Conservation (phyloP, 2,113 vertebrate genomes). For the Eretmochelys imbricata region DNA sequence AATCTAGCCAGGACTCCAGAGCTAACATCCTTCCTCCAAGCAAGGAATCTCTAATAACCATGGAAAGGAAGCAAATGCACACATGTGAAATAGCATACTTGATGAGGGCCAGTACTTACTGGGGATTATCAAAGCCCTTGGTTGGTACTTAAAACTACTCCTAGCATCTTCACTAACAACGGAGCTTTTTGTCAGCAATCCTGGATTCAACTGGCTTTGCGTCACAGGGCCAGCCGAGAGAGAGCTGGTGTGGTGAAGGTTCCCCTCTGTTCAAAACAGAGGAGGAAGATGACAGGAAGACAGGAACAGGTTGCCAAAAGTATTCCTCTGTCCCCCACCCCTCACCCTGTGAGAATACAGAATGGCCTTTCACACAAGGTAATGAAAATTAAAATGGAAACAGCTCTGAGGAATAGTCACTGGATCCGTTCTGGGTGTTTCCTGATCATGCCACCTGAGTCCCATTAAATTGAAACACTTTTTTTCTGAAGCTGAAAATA, state of each 20-base stretch:
- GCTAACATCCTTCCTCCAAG: neutral
- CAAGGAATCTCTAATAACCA: neutral
- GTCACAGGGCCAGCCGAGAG: neutral
- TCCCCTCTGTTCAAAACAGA: neutral
- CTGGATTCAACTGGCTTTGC: neutral
- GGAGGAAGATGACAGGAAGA: neutral
- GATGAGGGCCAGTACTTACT: neutral
- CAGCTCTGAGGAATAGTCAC: neutral
- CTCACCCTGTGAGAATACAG: neutral
- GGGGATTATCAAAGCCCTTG: constrained; percentile 15
- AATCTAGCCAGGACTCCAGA: neutral
- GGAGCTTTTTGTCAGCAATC: neutral
- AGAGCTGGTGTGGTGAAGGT: neutral
- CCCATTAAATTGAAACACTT: neutral
- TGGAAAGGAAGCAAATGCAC: constrained; percentile 17
- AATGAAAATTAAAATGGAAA: constrained; percentile 6
- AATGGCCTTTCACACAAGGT: neutral
- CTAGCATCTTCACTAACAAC: constrained; percentile 18
- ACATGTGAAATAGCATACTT: constrained; percentile 8
- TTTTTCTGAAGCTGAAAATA: neutral
- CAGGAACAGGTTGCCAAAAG: neutral
- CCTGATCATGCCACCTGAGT: neutral
- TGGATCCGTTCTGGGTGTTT: neutral
- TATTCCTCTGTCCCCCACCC: neutral
- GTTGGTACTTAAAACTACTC: constrained; percentile 35